phyloP scores from a whole-genome alignment of 2,797 vertebrate genomes.

The Vespertilio murinus region DNA sequence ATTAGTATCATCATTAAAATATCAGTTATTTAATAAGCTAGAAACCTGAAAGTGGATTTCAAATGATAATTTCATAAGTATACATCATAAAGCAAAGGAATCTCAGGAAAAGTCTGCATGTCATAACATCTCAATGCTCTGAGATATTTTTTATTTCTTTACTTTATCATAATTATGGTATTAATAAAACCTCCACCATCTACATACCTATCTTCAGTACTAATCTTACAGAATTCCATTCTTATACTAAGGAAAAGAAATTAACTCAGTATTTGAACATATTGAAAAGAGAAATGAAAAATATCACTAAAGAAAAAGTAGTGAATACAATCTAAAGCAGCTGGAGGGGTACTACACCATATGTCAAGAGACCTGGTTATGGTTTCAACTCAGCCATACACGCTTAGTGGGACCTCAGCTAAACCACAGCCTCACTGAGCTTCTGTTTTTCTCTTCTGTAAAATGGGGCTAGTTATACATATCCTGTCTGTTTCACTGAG shows the following conservation, averaged over 20 bases:
- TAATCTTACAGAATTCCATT: background rate
- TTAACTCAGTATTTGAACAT: conserved; percentile 8
- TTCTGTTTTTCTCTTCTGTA: conserved; percentile 51
- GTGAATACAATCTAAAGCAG: background rate
- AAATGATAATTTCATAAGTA: conserved; percentile 24
- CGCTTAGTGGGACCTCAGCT: background rate
- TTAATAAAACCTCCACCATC: background rate
- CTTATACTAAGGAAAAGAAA: conserved; percentile 20
- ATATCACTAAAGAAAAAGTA: background rate
- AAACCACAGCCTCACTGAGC: background rate
- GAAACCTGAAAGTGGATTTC: background rate
- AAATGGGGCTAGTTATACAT: conserved; percentile 59
- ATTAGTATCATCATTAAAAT: conserved; percentile 28
- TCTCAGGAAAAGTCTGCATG: background rate
- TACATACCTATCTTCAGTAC: background rate
- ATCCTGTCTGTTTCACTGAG: conserved; percentile 24
- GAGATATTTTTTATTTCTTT: background rate
- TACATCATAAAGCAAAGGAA: background rate
- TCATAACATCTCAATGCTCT: background rate
- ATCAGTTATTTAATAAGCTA: conserved; percentile 29
- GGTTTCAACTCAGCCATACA: background rate
- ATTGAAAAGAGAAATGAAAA: conserved; percentile 24
- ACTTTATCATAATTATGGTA: background rate
- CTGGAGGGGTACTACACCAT: background rate
- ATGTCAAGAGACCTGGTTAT: background rate